Conservation (phyloP, 2,888 invertebrate species). For the Uropetala carovei region DNA sequence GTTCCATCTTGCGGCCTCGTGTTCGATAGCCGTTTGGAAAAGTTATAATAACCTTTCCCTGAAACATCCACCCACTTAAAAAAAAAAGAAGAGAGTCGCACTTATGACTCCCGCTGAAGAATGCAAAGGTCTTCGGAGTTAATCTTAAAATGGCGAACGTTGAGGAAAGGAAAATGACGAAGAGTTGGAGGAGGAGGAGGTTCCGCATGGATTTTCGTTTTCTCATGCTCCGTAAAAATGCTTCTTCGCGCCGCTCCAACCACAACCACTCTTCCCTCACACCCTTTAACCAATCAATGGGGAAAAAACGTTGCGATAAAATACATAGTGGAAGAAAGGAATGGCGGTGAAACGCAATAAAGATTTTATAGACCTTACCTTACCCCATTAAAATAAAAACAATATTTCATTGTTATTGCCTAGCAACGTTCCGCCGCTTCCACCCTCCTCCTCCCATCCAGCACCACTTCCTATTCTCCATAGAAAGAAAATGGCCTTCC, state of each 20-base stretch:
- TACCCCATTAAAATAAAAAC: slow-evolving; percentile 64
- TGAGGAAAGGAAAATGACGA: not conserved
- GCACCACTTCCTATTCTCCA: slow-evolving; percentile 61
- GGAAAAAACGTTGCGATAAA: slow-evolving; percentile 62
- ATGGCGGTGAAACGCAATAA: slow-evolving; percentile 63
- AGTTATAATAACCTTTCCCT: slow-evolving; percentile 13
- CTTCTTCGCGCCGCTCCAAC: not conserved
- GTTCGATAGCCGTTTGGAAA: not conserved
- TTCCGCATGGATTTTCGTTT: slow-evolving; percentile 50
- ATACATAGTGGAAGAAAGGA: slow-evolving; percentile 61
- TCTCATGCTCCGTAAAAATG: slow-evolving; percentile 19
- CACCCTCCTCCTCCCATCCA: not conserved
- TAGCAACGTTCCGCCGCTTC: slow-evolving; percentile 40
- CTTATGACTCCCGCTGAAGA: not conserved
- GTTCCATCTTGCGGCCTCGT: not conserved
- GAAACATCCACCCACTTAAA: not conserved
- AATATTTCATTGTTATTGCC: slow-evolving; percentile 64
- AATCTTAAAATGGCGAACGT: slow-evolving; percentile 23
- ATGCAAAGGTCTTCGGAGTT: not conserved
- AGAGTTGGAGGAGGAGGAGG: not conserved
- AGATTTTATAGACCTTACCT: slow-evolving; percentile 64
- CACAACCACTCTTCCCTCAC: slow-evolving; percentile 47
- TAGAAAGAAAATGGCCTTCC: slow-evolving; percentile 63
- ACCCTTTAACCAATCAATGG: slow-evolving; percentile 58
- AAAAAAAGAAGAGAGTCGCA: slow-evolving; percentile 6